These are phyloP conservation scores for Epiblema foenella DNA, from an alignment of 2,888 invertebrate species.

Conservation along the genomic window DNA sequence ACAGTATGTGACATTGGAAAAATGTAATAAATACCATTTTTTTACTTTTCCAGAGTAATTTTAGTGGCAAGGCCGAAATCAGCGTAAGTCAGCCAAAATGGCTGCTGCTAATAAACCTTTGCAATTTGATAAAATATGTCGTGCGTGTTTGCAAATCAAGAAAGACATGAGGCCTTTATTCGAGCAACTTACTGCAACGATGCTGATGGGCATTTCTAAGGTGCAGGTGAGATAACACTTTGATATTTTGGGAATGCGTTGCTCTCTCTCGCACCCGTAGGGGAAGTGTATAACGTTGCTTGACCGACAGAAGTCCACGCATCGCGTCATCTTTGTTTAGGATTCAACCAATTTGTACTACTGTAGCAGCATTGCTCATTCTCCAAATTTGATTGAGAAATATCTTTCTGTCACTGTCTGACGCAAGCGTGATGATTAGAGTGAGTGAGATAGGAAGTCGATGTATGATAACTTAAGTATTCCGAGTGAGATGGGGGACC, in stretches of 20 bases:
- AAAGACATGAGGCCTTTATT: slow-evolving; percentile 88
- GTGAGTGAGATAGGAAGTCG: slow-evolving; percentile 48
- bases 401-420: slow-evolving; percentile 72
- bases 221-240: slow-evolving; percentile 82
- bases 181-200: slow-evolving; percentile 86
- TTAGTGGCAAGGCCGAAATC: slow-evolving; percentile 72
- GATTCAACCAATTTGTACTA: slow-evolving; percentile 66
- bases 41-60: slow-evolving; percentile 35
- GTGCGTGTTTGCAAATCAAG: slow-evolving; percentile 86
- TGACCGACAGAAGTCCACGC: slow-evolving; percentile 64
- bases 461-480: slow-evolving; percentile 28
- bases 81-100: slow-evolving; percentile 76
- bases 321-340: slow-evolving; percentile 81
- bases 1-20: slow-evolving; percentile 45
- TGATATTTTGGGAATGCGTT: slow-evolving; percentile 73
- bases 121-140: slow-evolving; percentile 86
- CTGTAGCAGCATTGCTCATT: slow-evolving; percentile 63
- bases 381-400: slow-evolving; percentile 75
- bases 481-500: slow-evolving; percentile 31
- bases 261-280: slow-evolving; percentile 72
- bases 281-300: slow-evolving; percentile 53
- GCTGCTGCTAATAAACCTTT: slow-evolving; percentile 72
- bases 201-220: slow-evolving; percentile 87
- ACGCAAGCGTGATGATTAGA: slow-evolving; percentile 48
- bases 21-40: slow-evolving; percentile 33